Evolutionary conservation across 2,113 vertebrate genomes (phyloP), one percentile per base, ranked within the genome.

Genomic region (Cavia porcellus): DNA sequence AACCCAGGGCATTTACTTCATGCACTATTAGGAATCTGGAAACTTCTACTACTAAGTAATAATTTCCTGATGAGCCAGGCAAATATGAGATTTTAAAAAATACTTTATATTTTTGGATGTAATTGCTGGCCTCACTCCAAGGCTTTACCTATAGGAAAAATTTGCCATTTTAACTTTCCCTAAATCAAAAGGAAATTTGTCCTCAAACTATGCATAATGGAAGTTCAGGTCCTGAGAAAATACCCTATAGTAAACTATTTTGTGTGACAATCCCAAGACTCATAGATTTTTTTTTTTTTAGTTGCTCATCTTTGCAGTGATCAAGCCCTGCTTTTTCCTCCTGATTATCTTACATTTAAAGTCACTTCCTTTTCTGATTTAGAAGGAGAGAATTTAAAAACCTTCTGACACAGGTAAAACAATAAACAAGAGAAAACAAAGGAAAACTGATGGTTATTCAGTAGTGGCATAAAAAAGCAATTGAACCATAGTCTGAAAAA

Each of bases 51-150:
- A 25, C 84, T 86, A 95, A 52, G 79, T 38, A 80, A 97, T 95
- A 83, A 96, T 97, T 97, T 95, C 94, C 97, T 97, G 97, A 98
- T 96, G 96, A 98, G 90, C 93, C 95, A 97, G 97, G 97, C 62
- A 97, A 98, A 97, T 93, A 85, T 83, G 80, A 97, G n/a, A 32
- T 97, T 79, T 72, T 47, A 9, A 91, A 66, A 93, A 75, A 59
- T 45, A 92, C n/a, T 97, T 66, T 97, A 91, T 92, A 86, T 95
- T 74, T 95, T 87, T 91, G 66, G 47, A 47, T 42, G 30, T 80
- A 95, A 96, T 94, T 86, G 55, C 75, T 97, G 68, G 66, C 84
- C 77, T 82, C 79, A 96, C 85, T 72, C 57, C 50, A 94, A n/a
- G 15, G 47, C 85, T 80, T 85, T 0, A 22, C 82, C 75, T 96